Conservation (phyloP, 2,113 vertebrate genomes). For the Sturnus vulgaris region DNA sequence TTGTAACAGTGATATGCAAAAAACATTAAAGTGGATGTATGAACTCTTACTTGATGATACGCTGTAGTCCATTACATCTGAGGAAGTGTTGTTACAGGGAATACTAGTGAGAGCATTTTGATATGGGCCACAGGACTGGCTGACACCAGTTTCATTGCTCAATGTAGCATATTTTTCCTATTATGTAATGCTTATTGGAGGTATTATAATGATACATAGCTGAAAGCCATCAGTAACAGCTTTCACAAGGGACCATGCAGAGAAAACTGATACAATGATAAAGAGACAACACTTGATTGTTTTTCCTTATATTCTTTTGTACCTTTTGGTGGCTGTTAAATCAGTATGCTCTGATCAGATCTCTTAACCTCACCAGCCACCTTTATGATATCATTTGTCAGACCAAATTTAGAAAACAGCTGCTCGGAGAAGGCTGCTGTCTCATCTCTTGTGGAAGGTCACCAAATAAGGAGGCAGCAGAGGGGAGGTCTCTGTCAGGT, state of each 20-base stretch:
- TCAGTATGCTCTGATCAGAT: background rate
- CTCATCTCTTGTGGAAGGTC: background rate
- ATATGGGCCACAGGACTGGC: constrained; percentile 2
- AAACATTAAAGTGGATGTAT: constrained; percentile 35
- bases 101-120: background rate
- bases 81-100: constrained; percentile 36
- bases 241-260: background rate
- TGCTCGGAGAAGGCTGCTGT: background rate
- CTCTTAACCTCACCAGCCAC: background rate
- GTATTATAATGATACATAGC: constrained; percentile 37
- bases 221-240: constrained; percentile 40
- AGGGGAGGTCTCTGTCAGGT: background rate
- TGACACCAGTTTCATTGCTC: constrained; percentile 24
- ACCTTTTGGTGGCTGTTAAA: constrained; percentile 5
- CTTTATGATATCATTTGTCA: background rate
- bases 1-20: constrained; percentile 26
- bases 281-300: constrained; percentile 42
- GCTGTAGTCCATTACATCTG: constrained; percentile 1
- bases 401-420: constrained; percentile 19
- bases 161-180: constrained; percentile 28
- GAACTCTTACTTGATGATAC: constrained; percentile 9
- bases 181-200: constrained; percentile 25
- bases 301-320: constrained; percentile 20
- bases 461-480: background rate
- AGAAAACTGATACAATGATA: constrained; percentile 52